phyloP scores from a whole-genome alignment of 2,888 invertebrate species.

The Maniola hyperantus region DNA sequence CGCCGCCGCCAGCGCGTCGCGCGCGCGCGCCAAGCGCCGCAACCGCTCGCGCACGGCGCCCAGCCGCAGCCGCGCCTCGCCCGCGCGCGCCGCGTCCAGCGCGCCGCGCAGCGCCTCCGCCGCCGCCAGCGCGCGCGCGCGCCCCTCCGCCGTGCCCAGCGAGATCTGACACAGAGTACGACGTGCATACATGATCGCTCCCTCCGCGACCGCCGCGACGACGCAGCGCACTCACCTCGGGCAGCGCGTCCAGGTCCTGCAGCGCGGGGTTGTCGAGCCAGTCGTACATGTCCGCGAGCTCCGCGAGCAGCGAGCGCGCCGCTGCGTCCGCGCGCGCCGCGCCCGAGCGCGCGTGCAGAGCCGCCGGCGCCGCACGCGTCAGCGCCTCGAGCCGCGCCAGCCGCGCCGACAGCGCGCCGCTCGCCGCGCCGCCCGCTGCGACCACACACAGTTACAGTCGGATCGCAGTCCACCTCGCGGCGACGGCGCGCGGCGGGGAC shows the following conservation, averaged over 20 bases:
- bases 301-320: slow-evolving; percentile 88
- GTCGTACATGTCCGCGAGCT: slow-evolving; percentile 84
- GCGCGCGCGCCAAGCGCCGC: slow-evolving; percentile 60
- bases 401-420: slow-evolving; percentile 87
- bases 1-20: slow-evolving; percentile 80
- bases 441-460: slow-evolving; percentile 50
- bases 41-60: slow-evolving; percentile 62
- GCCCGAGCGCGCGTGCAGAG: slow-evolving; percentile 61
- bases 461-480: neutral
- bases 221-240: neutral
- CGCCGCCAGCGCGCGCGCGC: slow-evolving; percentile 58
- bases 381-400: slow-evolving; percentile 77
- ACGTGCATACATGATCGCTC: too few species aligned
- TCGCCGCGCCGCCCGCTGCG: slow-evolving; percentile 80
- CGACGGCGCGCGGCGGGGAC: slow-evolving; percentile 50
- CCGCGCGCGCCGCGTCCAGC: slow-evolving; percentile 46
- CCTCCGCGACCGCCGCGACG: too few species aligned
- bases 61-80: slow-evolving; percentile 54
- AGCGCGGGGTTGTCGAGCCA: slow-evolving; percentile 70
- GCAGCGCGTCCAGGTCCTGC: slow-evolving; percentile 54
- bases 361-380: slow-evolving; percentile 76
- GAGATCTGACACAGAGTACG: slow-evolving; percentile 34
- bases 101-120: slow-evolving; percentile 46
- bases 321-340: slow-evolving; percentile 89
- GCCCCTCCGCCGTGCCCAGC: slow-evolving; percentile 56